These are phyloP conservation scores for Numenius arquata DNA, from an alignment of 2,113 vertebrate genomes.

Conservation along the genomic window DNA sequence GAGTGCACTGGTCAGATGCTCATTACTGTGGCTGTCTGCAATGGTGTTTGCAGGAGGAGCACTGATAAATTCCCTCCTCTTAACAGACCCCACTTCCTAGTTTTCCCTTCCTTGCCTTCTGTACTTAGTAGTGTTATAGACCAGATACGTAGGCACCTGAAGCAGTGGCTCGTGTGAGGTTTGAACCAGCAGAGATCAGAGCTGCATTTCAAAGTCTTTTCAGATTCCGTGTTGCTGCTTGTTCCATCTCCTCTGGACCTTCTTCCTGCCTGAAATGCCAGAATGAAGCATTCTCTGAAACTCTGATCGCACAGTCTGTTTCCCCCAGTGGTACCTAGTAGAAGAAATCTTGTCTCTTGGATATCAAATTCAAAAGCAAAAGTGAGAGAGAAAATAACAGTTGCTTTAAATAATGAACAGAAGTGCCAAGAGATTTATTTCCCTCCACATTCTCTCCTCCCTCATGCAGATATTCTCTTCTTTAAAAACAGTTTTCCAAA, in stretches of 20 bases:
- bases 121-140: background rate
- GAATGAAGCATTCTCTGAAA: conserved; percentile 35
- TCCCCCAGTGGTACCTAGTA: background rate
- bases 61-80: background rate
- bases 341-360: conserved; percentile 27
- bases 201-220: conserved; percentile 18
- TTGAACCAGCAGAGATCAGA: conserved; percentile 18
- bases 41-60: background rate
- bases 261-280: background rate
- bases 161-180: background rate
- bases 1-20: background rate
- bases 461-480: conserved; percentile 11
- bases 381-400: conserved; percentile 24
- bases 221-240: background rate
- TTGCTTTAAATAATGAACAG: conserved; percentile 54
- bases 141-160: background rate
- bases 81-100: background rate
- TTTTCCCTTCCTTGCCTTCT: background rate
- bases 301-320: background rate
- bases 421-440: conserved; percentile 14
- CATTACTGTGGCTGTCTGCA: background rate
- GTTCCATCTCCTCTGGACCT: conserved; percentile 17
- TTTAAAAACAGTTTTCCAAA: conserved; percentile 31
- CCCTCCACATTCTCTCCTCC: background rate
- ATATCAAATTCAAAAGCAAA: conserved; percentile 28